Base-by-base conservation (phyloP, 2,797 vertebrate genomes). In the Myripristis jacobus region DNA sequence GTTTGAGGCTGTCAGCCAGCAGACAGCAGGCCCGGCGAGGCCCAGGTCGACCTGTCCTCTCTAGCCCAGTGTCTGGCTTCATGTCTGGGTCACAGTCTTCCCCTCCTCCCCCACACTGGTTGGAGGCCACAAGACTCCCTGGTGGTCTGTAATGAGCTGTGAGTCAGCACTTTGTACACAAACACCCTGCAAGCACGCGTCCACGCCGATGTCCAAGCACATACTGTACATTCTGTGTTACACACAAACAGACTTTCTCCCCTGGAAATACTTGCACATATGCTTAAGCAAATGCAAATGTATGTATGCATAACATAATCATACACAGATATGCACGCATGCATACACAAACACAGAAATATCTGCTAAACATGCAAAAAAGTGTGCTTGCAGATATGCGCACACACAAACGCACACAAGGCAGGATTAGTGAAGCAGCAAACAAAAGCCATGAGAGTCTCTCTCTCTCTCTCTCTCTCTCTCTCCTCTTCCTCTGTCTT, bases 341-440 rank as follows among this genome's bases (percentile, higher is more conserved):
- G 25, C 16, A 15, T 6, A 24, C 19, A 47, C 27, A 29, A 29
- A 29, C 6, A 29, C 27, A 29, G 6, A 29, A 29, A 29, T 19
- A 46, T 36, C 1, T 3, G 38, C 27, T 29, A 7, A 7, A 51
- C 19, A 38, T 22, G n/a, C 38, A 22, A 62, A 55, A 18, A 11
- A 60, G 41, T 29, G 54, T 46, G 24, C 24, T 19, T 21, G 4
- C 24, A 4, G n/a, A 2, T 25, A 51, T 43, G 25, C 51, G 60
- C 47, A 51, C 19, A 70, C 13, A 57, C 1, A 18, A 48, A 66
- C 47, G 61, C 70, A 76, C 76, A 68, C 59, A 77, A 76, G 47
- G 66, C 22, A 62, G 64, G 69, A 84, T 79, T 89, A 88, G 90
- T 88, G 86, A 87, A 81, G 79, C 84, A 36, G 72, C 65, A 86